Conservation (phyloP, 2,113 vertebrate genomes). For the Aphyosemion australe region DNA sequence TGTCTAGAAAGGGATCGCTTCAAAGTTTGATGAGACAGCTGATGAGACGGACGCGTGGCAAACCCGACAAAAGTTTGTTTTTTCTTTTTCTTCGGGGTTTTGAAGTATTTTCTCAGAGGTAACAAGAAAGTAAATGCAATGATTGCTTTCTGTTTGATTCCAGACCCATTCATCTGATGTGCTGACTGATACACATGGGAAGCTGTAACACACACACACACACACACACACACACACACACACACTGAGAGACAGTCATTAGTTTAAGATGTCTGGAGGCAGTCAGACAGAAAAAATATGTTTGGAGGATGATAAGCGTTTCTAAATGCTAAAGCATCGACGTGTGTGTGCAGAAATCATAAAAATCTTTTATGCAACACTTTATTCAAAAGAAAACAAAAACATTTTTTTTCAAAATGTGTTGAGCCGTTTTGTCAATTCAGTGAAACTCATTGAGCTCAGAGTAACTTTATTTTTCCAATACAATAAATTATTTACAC, state of each 20-base stretch:
- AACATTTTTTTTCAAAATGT: too few species aligned
- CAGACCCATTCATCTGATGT: neutral
- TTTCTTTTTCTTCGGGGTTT: neutral
- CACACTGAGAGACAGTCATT: neutral
- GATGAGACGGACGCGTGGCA: conserved; percentile 11
- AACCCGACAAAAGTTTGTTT: neutral
- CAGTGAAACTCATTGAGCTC: too few species aligned
- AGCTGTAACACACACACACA: neutral
- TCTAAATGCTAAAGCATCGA: conserved; percentile 39
- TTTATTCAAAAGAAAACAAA: too few species aligned
- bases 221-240: too few species aligned
- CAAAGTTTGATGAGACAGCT: conserved; percentile 62
- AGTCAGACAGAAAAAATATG: neutral
- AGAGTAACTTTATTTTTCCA: too few species aligned
- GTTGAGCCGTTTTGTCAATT: too few species aligned
- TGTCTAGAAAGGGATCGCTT: conserved; percentile 39
- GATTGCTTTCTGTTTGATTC: conserved; percentile 11
- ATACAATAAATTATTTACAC: conserved; percentile 33
- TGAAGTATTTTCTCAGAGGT: neutral
- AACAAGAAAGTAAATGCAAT: neutral
- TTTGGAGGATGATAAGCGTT: conserved; percentile 29
- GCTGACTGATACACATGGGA: neutral
- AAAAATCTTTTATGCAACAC: too few species aligned
- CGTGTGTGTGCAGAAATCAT: neutral
- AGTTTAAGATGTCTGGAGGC: neutral